Evolutionary conservation across 2,888 invertebrate species (phyloP), one percentile per base, ranked within the genome.

Genomic region (Odontomyia ornata): DNA sequence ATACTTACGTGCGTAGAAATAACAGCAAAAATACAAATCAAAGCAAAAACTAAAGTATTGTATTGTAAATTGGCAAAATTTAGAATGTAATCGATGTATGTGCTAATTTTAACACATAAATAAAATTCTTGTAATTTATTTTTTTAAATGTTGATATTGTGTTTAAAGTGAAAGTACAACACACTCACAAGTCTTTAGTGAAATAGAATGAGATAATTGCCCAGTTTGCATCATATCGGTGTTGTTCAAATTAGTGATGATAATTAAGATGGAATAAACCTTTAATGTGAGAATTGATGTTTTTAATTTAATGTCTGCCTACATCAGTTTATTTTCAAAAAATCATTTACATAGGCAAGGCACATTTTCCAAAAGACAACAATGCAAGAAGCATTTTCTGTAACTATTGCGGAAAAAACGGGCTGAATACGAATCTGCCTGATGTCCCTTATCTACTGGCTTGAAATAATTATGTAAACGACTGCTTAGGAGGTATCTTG

Each of bases 141-240:
- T 65, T 65, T 65, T 1, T 28, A 28, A 65, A 3, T 65, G n/a
- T 27, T 65, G 30, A 65, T 7, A 65, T 65, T 65, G 18, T 25
- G 21, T 60, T 21, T 65, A 1, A 36, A 13, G 13, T 36, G 28
- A 21, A 25, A 65, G n/a, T 36, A 65, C 36, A 36, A n/a, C 27
- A 30, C 18, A 65, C 23, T 15, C 25, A 25, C 25, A 27, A 62
- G 25, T 62, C 25, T 62, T 25, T 15, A 15, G 15, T 11, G 25
- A 36, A 36, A 21, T n/a, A 36, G 36, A 36, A n/a, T 18, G 36
- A 65, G 13, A 28, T 23, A 23, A 64, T 23, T 28, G n/a, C 15
- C 36, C 21, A 36, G 15, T 18, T 43, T 18, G 23, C 65, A 36
- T 30, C 30, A 36, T 65, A 36, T 65, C 65, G 36, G 36, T 65